Base-by-base conservation (phyloP, 2,797 vertebrate species). In the Gymnothorax reevesii region DNA sequence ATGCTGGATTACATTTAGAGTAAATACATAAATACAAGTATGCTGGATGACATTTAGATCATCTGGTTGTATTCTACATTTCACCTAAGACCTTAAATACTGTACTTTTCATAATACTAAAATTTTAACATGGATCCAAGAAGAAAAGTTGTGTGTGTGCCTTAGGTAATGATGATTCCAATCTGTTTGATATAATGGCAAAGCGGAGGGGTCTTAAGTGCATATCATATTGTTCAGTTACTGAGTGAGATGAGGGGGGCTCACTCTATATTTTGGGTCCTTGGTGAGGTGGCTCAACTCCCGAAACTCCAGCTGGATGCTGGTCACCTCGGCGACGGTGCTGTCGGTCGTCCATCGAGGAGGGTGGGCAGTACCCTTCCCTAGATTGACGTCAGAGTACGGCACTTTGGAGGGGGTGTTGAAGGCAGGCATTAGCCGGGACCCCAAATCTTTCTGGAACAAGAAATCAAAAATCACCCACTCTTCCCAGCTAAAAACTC, bases 341-440 rank as follows among this genome's bases (percentile, higher is more conserved):
- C 98, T 99, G 94, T 99, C 99, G 0, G 98, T 96, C 0, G 99
- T 99, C 99, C 99, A 99, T 0, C 97, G 97, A 0, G 99, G 98
- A 0, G 98, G 97, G 75, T 98, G 98, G 4, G 98, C 99, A 0
- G 95, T 97, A n/a, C 98, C 98, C 17, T 96, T 98, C 17, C 98
- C 99, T 0, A 99, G 96, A 95, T 99, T 99, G 79, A 99, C 98
- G 0, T 98, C 97, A 0, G 98, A 99, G 91, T 96, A 99, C 0
- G 99, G 99, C 27, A 99, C 96, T 93, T 97, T 99, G 84, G 99
- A 99, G 0, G 98, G 98, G 0, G 99, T 99, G 83, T 90, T 97
- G 93, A 99, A 99, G 1, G 99, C 99, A 0, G 99, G 98, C 97
- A 99, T 97, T 57, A 99, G 94, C 88, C 98, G 96, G 80, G 94